phyloP scores from a whole-genome alignment of 2,888 invertebrate genomes.

The Macrosiphum euphorbiae region DNA sequence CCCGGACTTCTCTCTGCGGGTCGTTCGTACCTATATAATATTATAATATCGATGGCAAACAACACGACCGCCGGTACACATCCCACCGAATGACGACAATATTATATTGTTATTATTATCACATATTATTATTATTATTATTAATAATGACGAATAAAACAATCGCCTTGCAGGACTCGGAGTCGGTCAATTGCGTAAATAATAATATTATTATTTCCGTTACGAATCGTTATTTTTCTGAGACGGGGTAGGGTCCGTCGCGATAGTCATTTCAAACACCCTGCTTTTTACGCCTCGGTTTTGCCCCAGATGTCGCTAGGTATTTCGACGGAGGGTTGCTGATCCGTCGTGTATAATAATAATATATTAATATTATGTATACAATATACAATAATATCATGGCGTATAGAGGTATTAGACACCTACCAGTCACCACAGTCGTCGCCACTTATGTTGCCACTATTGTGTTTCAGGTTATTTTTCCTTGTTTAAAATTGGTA shows the following conservation, averaged over 20 bases:
- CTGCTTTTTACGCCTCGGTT: background rate
- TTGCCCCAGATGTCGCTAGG: conserved; percentile 25
- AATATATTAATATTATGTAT: background rate
- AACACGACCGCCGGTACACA: background rate
- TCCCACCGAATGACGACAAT: background rate
- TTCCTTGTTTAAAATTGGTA: background rate
- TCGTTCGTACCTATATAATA: too few species aligned
- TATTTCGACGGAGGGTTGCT: background rate
- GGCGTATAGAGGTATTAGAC: background rate
- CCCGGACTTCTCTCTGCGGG: background rate
- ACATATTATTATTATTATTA: background rate
- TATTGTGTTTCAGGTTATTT: background rate
- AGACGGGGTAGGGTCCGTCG: background rate
- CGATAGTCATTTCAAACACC: background rate
- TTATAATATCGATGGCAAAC: background rate
- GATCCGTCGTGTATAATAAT: background rate
- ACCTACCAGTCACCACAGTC: background rate
- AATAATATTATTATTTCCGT: background rate
- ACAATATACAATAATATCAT: background rate
- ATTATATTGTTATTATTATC: background rate
- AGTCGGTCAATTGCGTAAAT: background rate
- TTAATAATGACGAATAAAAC: background rate
- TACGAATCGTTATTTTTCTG: background rate
- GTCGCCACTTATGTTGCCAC: background rate
- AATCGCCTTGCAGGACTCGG: background rate